These are phyloP conservation scores for Apostichopus leukothele DNA, from an alignment of 53 echinoderm and acorn worm genomes.

Conservation along the genomic window DNA sequence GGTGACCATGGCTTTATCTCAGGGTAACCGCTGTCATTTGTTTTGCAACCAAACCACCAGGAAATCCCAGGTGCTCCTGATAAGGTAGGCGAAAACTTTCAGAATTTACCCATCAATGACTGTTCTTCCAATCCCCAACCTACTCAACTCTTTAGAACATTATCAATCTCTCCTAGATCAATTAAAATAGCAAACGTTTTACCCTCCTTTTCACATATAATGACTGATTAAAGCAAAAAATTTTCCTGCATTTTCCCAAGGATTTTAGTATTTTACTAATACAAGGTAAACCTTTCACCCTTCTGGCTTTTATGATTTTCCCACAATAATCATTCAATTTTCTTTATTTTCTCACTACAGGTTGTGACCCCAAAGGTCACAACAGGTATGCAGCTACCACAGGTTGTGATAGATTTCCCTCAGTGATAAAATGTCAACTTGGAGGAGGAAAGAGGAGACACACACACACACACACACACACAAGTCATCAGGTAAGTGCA, in stretches of 20 bases:
- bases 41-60: too few relatives aligned
- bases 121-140: too few relatives aligned
- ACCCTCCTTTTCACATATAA: background rate
- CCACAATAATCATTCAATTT: background rate
- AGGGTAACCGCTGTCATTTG: too few relatives aligned
- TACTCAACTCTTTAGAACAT: too few relatives aligned
- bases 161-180: background rate
- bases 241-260: background rate
- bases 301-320: conserved; percentile 4
- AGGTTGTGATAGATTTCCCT: conserved; percentile 25
- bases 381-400: background rate
- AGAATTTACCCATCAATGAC: too few relatives aligned
- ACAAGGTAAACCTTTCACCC: background rate
- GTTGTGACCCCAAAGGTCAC: conserved; percentile 27
- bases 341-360: conserved; percentile 2
- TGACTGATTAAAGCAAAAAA: background rate
- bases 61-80: too few relatives aligned
- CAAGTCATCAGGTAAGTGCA: background rate
- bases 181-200: background rate
- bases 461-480: background rate
- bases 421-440: conserved; percentile 30
- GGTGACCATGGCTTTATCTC: too few relatives aligned
- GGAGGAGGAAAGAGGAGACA: background rate
- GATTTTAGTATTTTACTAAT: background rate
- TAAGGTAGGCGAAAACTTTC: too few relatives aligned